Conservation (phyloP, 2,888 invertebrate species). For the Apodemia mormo region DNA sequence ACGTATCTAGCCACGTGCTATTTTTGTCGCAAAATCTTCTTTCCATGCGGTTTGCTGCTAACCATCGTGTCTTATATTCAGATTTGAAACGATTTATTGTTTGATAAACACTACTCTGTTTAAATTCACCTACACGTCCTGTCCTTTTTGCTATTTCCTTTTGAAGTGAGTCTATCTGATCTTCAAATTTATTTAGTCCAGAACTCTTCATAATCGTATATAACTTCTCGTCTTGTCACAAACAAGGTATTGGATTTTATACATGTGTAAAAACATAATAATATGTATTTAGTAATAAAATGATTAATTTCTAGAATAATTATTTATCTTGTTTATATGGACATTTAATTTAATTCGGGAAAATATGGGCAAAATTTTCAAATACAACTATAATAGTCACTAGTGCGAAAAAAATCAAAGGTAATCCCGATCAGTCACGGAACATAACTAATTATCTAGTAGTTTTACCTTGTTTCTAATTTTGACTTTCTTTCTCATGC, state of each 20-base stretch:
- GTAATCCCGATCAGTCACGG: slow-evolving; percentile 7
- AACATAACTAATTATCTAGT: background rate
- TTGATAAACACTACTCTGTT: background rate
- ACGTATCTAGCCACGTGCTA: slow-evolving; percentile 11
- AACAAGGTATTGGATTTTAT: background rate
- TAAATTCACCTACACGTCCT: background rate
- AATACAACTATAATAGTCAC: slow-evolving; percentile 7
- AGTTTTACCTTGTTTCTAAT: background rate
- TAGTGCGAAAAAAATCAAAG: slow-evolving; percentile 7
- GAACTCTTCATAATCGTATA: background rate
- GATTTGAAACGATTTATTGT: slow-evolving; percentile 5
- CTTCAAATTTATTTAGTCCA: slow-evolving; percentile 1
- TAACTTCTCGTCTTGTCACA: background rate
- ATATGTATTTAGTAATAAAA: background rate
- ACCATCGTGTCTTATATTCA: slow-evolving; percentile 1
- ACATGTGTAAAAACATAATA: background rate
- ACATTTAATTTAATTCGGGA: slow-evolving; percentile 14
- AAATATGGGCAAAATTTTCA: slow-evolving; percentile 4
- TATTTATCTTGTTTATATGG: background rate
- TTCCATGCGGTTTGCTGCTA: slow-evolving; percentile 8
- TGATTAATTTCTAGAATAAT: background rate
- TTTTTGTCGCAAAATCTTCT: background rate
- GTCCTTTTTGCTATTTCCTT: slow-evolving; percentile 8
- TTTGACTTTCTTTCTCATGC: background rate
- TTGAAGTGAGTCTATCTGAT: slow-evolving; percentile 6